phyloP scores from a whole-genome alignment of 2,113 vertebrate species.

The Rhinopithecus roxellana region DNA sequence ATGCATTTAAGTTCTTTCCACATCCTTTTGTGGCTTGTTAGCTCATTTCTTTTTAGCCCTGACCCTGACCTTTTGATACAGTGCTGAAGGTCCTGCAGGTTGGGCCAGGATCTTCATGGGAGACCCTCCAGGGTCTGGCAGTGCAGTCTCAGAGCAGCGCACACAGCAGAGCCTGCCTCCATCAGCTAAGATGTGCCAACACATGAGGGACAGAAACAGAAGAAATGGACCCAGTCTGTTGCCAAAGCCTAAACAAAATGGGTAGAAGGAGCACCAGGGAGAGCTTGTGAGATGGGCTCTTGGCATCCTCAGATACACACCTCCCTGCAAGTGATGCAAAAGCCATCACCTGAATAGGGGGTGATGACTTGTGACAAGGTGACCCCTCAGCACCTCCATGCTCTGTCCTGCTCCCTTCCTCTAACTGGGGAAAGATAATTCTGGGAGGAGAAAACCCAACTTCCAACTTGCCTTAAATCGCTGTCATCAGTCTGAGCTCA shows the following conservation, averaged over 20 bases:
- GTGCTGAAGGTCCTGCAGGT: not conserved
- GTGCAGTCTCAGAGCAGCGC: not conserved
- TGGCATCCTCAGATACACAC: not conserved
- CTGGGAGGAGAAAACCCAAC: not conserved
- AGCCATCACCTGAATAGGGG: not conserved
- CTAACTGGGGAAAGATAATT: not conserved
- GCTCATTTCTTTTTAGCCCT: not conserved
- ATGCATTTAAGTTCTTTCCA: not conserved
- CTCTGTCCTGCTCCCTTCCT: rapidly evolving
- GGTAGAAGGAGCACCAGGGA: not conserved
- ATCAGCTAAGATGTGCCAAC: rapidly evolving
- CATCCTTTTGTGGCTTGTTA: not conserved
- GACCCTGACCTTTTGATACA: not conserved
- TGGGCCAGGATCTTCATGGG: not conserved
- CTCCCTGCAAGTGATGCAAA: too few relatives aligned
- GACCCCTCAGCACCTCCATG: not conserved
- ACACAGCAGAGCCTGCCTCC: too few relatives aligned
- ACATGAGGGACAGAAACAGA: not conserved
- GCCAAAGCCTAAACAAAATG: not conserved
- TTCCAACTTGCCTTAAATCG: not conserved
- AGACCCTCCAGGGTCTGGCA: not conserved
- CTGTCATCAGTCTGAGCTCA: not conserved
- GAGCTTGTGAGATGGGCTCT: not conserved
- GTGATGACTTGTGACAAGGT: not conserved
- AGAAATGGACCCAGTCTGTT: rapidly evolving